Base-by-base conservation (phyloP, 30 jellyfish, hydroid and myxozoan species). In the Aurelia sp. region DNA sequence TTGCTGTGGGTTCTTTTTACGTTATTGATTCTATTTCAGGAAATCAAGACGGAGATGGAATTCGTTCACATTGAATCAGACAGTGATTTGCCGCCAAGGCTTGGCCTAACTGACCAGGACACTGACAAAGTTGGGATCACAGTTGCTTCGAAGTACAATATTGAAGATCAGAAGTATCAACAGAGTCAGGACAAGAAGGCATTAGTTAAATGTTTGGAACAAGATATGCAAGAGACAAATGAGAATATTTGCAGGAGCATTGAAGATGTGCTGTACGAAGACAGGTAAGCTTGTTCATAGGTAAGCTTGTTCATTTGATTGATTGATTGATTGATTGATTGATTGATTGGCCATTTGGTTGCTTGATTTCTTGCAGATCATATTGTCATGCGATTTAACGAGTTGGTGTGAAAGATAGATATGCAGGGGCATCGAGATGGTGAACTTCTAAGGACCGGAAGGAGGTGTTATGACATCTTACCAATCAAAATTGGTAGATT, bases 1-100 rank as follows among this genome's bases (percentile, higher is more conserved):
- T 6, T 44, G 13, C 50, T 4, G 9, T 10, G 11, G 50, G 0
- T 37, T 37, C 9, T 37, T 37, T 7, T 5, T 44, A 44, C 15
- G 10, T 11, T 27, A 17, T 11, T 48, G 19, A 6, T 60, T 17
- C 20, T 50, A 47, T 23, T 31, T n/a, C 78, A 86, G 88, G 97
- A 86, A 66, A 84, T 86, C 62, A 86, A 87, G 73, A 92, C 98
- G 13, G 92, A 92, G 70, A 69, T 92, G 84, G 98, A 92, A 76
- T 81, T 92, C 70, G 81, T 92, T 53, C 96, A 86, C 59, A 91
- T 87, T 30, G 98, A 86, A 44, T 77, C 88, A 10, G 96, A 89
- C 53, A 89, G 76, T 48, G 98, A 92, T 22, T 71, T 92, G 15
- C 98, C 98, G 1, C 87, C 73, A 19, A 76, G 98, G 63, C 58